phyloP scores from a whole-genome alignment of 2,797 vertebrate genomes.

The Coccyzus lansbergi region DNA sequence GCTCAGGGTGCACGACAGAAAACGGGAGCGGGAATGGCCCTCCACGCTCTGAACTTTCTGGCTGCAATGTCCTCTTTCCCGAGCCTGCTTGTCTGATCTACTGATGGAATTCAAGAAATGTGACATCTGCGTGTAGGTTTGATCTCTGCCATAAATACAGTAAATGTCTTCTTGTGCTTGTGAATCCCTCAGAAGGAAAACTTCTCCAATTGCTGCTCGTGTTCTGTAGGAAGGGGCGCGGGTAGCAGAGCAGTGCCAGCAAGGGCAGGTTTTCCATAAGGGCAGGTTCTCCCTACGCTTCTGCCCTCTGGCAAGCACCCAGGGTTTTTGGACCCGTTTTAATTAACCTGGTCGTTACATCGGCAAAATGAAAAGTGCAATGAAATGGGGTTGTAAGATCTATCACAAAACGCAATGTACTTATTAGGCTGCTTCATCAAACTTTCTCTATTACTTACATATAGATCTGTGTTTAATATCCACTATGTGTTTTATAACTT shows the following conservation, averaged over 20 bases:
- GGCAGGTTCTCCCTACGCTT: not conserved
- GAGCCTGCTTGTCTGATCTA: conserved; percentile 77
- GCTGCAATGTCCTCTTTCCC: conserved; percentile 73
- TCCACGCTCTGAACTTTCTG: conserved; percentile 68
- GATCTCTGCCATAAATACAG: conserved; percentile 72
- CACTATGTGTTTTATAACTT: not conserved
- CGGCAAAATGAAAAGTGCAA: not conserved
- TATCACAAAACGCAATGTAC: not conserved
- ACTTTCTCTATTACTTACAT: not conserved
- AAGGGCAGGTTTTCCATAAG: not conserved
- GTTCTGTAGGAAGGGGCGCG: not conserved
- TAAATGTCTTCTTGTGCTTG: conserved; percentile 73
- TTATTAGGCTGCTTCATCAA: not conserved
- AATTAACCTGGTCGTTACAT: not conserved
- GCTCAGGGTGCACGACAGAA: conserved; percentile 86
- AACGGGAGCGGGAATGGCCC: conserved; percentile 73
- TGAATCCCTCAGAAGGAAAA: conserved; percentile 26
- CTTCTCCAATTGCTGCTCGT: conserved; percentile 20
- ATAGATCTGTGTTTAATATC: not conserved
- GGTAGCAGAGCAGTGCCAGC: not conserved
- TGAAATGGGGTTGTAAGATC: not conserved
- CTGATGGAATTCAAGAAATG: conserved; percentile 82
- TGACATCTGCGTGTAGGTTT: conserved; percentile 77
- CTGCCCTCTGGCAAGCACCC: not conserved
- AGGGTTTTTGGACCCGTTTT: not conserved